Evolutionary conservation across 2,113 vertebrate species (phyloP).

Genomic region (Platysternon megacephalum): DNA sequence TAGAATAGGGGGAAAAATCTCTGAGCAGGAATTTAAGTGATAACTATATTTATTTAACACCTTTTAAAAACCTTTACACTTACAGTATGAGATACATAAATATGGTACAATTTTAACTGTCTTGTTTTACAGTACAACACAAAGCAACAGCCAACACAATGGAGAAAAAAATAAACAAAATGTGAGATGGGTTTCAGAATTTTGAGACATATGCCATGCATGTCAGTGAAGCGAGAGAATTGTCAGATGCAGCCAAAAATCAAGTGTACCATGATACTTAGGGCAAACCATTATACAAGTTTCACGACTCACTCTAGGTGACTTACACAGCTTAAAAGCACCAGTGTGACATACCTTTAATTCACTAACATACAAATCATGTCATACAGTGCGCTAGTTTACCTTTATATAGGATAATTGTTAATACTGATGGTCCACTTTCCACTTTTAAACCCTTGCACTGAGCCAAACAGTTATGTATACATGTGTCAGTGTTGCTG

Average conservation of each 20-base stretch:
- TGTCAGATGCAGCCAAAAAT: too few species aligned
- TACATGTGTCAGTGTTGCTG: neutral
- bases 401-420: neutral
- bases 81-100: neutral
- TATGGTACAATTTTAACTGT: neutral
- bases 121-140: neutral
- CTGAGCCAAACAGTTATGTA: neutral
- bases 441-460: constrained; percentile 11
- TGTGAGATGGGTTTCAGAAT: neutral
- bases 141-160: neutral
- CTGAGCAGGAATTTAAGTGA: neutral
- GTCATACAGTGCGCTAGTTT: neutral
- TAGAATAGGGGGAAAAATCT: neutral
- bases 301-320: neutral
- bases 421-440: neutral
- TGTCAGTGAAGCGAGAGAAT: neutral
- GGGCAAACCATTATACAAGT: neutral
- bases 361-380: neutral
- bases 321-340: constrained; percentile 36
- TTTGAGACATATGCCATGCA: neutral
- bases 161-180: neutral
- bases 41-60: neutral
- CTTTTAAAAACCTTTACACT: fast-evolving
- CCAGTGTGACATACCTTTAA: neutral
- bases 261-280: neutral